Evolutionary conservation across 2,113 vertebrate species (phyloP), one percentile per base, ranked within the genome.

Genomic region (Indri indri): DNA sequence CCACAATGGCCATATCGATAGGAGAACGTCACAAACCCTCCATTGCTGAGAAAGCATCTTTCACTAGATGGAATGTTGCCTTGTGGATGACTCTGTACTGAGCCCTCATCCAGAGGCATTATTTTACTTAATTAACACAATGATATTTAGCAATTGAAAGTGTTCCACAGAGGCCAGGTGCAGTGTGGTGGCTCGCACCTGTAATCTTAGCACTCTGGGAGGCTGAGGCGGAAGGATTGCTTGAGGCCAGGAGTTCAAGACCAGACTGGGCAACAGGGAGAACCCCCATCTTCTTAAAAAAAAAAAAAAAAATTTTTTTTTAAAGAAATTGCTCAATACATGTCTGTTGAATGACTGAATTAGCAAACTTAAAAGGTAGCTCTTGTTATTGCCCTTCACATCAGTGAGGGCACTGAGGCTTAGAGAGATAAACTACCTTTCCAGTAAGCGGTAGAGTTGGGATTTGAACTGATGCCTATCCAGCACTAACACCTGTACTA

Each of bases 61-160:
- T 47, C 37, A 23, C 5, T 23, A 16, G 65, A 5, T 3, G 9
- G 13, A 90, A 73, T 23, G 14, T 1, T 77, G 32, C n/a, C 63
- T 61, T 0, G 2, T 13, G 12, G n/a, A 71, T 0, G 27, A 5
- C 3, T 10, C 32, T 25, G 6, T 47, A 34, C 40, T 20, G 50
- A 54, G 27, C 20, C 50, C 11, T 76, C 27, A 22, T 14, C 5
- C 34, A 91, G 42, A 47, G 76, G 37, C 4, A 17, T n/a, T n/a
- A 27, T 25, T 27, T 91, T 50, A n/a, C 12, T 74, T 86, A 89
- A 70, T 73, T 63, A 4, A 30, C 25, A 32, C 3, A 68, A 65
- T 13, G 32, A 12, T 2, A 16, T 10, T 20, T 68, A 47, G 18
- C 32, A 50, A 18, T 5, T 9, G 40, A 87, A 23, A 68, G 30